These are phyloP conservation scores for Hippolais icterina DNA, from an alignment of 2,113 vertebrate species.

Conservation along the genomic window DNA sequence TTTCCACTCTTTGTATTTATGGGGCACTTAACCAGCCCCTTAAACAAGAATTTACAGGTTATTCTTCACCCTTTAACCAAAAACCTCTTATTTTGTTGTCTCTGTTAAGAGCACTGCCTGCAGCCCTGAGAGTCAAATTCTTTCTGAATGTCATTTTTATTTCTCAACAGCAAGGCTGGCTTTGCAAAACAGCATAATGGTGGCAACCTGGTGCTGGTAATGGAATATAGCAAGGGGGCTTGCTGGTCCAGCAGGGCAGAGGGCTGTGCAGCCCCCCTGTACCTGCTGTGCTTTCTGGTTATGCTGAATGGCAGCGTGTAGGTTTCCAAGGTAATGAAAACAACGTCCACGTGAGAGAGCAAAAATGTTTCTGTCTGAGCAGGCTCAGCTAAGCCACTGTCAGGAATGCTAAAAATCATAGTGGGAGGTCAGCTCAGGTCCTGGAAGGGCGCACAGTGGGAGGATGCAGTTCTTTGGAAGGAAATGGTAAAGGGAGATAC, in stretches of 20 bases:
- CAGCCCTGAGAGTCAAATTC: background rate
- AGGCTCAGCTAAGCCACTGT: background rate
- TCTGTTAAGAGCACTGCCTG: background rate
- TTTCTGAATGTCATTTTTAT: background rate
- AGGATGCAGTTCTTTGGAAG: background rate
- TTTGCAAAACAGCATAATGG: background rate
- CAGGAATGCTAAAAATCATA: constrained; percentile 42
- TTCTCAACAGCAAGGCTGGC: background rate
- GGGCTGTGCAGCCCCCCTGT: background rate
- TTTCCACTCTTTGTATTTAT: background rate
- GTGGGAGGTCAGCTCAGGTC: background rate
- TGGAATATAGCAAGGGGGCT: background rate
- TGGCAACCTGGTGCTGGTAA: background rate
- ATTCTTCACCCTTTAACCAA: background rate
- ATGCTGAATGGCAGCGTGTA: accelerated
- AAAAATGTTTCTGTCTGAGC: constrained; percentile 22
- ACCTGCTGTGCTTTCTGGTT: background rate
- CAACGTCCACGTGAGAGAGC: background rate
- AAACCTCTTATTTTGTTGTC: background rate
- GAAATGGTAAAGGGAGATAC: background rate
- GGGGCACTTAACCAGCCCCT: background rate
- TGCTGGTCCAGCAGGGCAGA: background rate
- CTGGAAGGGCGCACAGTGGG: accelerated
- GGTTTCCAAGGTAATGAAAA: background rate
- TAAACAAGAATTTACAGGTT: background rate